Base-by-base conservation (phyloP, 35 echinoderm and acorn worm genomes). In the Anneissia japonica region DNA sequence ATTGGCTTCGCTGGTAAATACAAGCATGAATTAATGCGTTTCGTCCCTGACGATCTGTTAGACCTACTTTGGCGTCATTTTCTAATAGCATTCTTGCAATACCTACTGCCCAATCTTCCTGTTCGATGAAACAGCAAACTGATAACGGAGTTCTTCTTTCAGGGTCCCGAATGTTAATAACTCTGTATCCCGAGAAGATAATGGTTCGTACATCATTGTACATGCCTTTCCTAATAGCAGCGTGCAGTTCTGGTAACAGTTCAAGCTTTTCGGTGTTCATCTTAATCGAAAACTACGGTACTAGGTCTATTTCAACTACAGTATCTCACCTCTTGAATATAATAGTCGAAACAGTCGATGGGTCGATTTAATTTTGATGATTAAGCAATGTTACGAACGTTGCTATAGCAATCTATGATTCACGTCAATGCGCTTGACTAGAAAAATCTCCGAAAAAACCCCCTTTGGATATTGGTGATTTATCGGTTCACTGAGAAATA, bases 1-100 rank as follows among this genome's bases (percentile, higher is more conserved):
- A 81, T 81, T 97, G 83, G 13, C 77, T 2, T 16, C 94, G 83
- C 33, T 81, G 83, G 38, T 83, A 90, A 33, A 97, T 83, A 74
- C 90, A 84, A 28, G 94, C 94, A 51, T 92, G 86, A 32, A 92
- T 93, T n/a, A 97, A 84, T 2, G 90, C 94, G 75, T 97, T 97
- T 41, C 87, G 46, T 33, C 90, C 94, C 28, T 73, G 80, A 79
- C 86, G 84, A 85, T 97, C 94, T 26, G 75, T 75, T 37, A 86
- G 38, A 13, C 94, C 94, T 13, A 92, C 84, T 80, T 93, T 78
- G 23, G 86, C 94, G 3, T 91, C 94, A 72, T 81, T 77, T 80
- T 92, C 90, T 28, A 97, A 81, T 9, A 97, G 83, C 84, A 97
- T 88, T 38, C 91, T 33, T 38, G 94, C 94, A 36, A 97, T 97